Base-by-base conservation (phyloP, 2,888 invertebrate genomes). In the Rhingia campestris region DNA sequence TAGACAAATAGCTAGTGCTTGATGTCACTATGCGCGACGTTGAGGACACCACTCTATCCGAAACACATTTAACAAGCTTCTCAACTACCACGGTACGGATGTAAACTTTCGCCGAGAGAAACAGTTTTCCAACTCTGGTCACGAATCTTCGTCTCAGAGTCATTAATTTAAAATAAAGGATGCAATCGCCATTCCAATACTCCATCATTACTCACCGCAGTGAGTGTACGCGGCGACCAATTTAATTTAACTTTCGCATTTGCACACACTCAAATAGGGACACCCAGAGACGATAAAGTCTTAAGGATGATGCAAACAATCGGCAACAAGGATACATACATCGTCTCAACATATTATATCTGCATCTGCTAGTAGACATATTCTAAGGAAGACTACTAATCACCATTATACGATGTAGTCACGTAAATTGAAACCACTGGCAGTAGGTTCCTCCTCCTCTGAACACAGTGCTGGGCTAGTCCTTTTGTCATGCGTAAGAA, bases 121-220 rank as follows among this genome's bases (percentile, higher is more conserved):
- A 63, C 45, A 69, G 63, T 69, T 69, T 81, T 69, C 67, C 51
- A 77, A 82, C 77, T 79, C 73, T 70, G 58, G 79, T 82, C 82
- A 82, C 82, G 79, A 79, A 79, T 79, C 63, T 69, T 45, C 61
- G 82, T 69, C 79, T 73, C 56, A 63, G 73, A 69, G 63, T 69
- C 82, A 79, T 82, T 74, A 79, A 82, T 82, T 79, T 82, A 73
- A 73, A 82, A 53, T 79, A 79, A 79, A 81, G 69, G 81, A 73
- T 67, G 63, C 82, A 67, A 79, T 69, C 73, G 45, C 43, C 43
- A 61, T 39, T 47, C 59, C 58, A 56, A 39, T 61, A 63, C 39
- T 64, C 54, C 35, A 47, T 51, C 66, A 74, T 63, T 59, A 56
- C 73, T 54, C 45, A 64, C 79, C 79, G 47, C 79, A 73, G 39